A percentile compares a stretch with the other conserved stretches of the same genome.
Evolutionary conservation across 2,113 vertebrate species (phyloP).

Genomic region (Larimichthys polyactis): DNA sequence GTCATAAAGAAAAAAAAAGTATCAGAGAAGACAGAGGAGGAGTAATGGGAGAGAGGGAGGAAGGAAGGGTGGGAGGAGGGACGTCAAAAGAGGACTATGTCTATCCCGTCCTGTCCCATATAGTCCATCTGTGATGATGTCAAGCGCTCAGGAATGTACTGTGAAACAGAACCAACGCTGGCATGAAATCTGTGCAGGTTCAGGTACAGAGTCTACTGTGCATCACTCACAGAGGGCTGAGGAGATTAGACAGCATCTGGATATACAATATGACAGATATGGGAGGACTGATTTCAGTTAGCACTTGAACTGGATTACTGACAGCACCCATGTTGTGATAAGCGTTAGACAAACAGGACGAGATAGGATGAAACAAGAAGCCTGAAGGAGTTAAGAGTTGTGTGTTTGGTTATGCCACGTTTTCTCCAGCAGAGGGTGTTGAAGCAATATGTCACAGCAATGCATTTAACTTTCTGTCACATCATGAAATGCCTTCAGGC

Average conservation of each 20-base stretch:
- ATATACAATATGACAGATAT: background rate
- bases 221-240: background rate
- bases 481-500: slow-evolving; percentile 12
- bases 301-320: background rate
- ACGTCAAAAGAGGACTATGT: slow-evolving; percentile 34
- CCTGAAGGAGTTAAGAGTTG: background rate
- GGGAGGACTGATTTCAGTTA: background rate
- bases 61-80: slow-evolving; percentile 22
- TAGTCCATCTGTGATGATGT: slow-evolving; percentile 54
- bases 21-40: slow-evolving; percentile 40
- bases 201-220: slow-evolving; percentile 1
- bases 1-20: slow-evolving; percentile 48
- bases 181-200: slow-evolving; percentile 29
- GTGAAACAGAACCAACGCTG: slow-evolving; percentile 42
- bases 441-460: slow-evolving; percentile 10
- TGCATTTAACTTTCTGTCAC: background rate
- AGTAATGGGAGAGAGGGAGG: slow-evolving; percentile 21
- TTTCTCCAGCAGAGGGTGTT: slow-evolving; percentile 71
- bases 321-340: background rate
- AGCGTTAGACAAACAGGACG: background rate
- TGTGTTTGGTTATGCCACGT: background rate
- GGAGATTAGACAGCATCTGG: background rate
- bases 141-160: slow-evolving; percentile 46
- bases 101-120: slow-evolving; percentile 22
- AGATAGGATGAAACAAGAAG: background rate